Percentiles rank a stretch among this genome's conserved stretches.
Evolutionary conservation across 2,113 vertebrate species (phyloP).

Genomic region (Melanocharis versteri): DNA sequence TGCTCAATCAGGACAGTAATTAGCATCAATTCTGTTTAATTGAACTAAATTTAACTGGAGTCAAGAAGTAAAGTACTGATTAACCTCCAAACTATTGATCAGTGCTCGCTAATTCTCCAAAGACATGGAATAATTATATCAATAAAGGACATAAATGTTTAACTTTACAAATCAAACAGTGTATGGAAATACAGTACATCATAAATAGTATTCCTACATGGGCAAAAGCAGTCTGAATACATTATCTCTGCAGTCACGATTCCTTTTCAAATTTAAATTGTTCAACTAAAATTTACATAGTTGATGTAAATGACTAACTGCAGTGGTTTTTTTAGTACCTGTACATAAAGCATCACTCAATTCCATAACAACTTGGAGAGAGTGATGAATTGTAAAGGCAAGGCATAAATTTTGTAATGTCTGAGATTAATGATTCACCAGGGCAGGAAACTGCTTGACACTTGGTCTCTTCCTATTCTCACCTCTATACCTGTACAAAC

Average conservation of each 20-base stretch:
- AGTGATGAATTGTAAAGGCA: neutral
- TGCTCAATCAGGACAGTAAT: conserved; percentile 59
- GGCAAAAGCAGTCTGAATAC: neutral
- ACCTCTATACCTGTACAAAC: neutral
- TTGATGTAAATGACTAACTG: neutral
- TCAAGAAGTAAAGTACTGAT: conserved; percentile 48
- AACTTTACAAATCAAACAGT: conserved; percentile 7
- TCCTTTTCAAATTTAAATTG: conserved; percentile 18
- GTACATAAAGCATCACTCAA: neutral
- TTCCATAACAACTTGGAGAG: neutral
- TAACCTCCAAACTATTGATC: conserved; percentile 61
- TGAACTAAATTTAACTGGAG: conserved; percentile 42
- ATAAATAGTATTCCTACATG: neutral
- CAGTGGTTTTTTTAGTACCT: neutral
- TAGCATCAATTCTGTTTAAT: conserved; percentile 53
- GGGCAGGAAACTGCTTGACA: neutral
- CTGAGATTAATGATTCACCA: neutral
- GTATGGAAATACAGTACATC: neutral
- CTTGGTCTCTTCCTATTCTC: neutral
- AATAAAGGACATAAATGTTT: conserved; percentile 27
- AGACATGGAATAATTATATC: conserved; percentile 36
- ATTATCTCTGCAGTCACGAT: neutral
- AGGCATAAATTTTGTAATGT: neutral
- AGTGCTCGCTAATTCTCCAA: neutral
- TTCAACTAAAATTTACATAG: neutral